Base-by-base conservation (phyloP, 2,113 vertebrate genomes). In the Zosterops borbonicus region DNA sequence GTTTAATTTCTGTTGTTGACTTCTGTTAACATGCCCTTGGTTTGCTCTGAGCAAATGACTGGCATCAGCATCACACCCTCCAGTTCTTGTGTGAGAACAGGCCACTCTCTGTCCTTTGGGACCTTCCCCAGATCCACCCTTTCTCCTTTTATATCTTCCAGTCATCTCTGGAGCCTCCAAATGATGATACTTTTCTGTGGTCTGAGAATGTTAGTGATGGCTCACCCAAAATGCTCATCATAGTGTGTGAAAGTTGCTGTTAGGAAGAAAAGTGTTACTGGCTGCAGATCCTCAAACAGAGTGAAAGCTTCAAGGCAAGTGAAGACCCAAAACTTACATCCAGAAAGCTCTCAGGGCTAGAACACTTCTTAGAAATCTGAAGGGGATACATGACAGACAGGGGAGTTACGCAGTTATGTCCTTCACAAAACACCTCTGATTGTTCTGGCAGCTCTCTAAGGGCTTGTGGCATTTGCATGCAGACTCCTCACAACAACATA, bases 31-130 rank as follows among this genome's bases (percentile, higher is more conserved):
- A 10, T 64, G 64, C 35, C 88, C 79, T 95, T 41, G 44, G 42
- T 59, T 93, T 70, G 82, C 76, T 76, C 47, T 33, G 59, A 77
- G 39, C 31, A 5, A 88, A 73, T 1, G 44, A 16, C 71, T 53
- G 44, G 55, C 56, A 92, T 55, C 3, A 2, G 75, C 92, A 78
- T 52, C 64, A 78, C 55, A 31, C 39, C 52, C 85, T 74, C 35
- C 28, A 47, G 59, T 25, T 28, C 56, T 77, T 47, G 44, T 93
- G 76, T 93, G 93, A 79, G 93, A 94, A 96, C 76, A 44, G 75
- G 59, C 87, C 87, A 44, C 67, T 74, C 68, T 69, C 63, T 67
- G 50, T 93, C 90, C 85, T 78, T 50, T 94, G 88, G 87, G 92
- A 93, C 83, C 68, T 81, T 33, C 42, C 35, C 42, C 33, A 80